Evolutionary conservation across 1,140 invertebrate species (phyloP).

Genomic region (Mizuhopecten yessoensis): DNA sequence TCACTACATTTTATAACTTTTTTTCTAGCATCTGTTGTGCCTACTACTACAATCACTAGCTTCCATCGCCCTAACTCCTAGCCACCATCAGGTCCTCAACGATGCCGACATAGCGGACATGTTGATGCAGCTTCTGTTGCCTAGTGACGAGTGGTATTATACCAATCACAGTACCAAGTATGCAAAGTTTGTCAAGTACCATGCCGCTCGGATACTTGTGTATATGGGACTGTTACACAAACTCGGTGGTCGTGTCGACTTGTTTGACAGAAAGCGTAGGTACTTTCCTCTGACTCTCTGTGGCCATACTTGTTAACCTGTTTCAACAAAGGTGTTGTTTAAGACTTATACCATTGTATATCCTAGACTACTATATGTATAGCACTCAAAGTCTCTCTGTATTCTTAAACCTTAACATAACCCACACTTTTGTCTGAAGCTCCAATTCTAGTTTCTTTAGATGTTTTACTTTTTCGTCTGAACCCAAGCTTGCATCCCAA

Average conservation of each 20-base stretch:
- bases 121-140: conserved; percentile 88
- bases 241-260: conserved; percentile 85
- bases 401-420: no score
- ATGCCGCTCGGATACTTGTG: conserved; percentile 88
- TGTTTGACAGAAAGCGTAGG: conserved; percentile 84
- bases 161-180: conserved; percentile 90
- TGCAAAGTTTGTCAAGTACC: conserved; percentile 89
- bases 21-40: conserved; percentile 88
- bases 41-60: conserved; percentile 88
- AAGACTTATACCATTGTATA: no score
- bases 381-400: no score
- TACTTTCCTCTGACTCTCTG: not conserved
- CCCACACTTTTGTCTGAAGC: no score
- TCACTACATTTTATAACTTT: no score
- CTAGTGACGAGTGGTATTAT: conserved; percentile 91
- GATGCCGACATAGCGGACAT: conserved; percentile 88
- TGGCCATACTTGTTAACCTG: no score
- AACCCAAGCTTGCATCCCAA: no score
- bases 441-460: no score
- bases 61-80: conserved; percentile 86
- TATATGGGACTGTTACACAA: conserved; percentile 86
- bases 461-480: no score
- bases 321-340: no score
- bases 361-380: no score
- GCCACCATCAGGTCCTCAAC: conserved; percentile 85